Evolutionary conservation across 2,797 vertebrate genomes (phyloP).

Genomic region (Anomalospiza imberbis): DNA sequence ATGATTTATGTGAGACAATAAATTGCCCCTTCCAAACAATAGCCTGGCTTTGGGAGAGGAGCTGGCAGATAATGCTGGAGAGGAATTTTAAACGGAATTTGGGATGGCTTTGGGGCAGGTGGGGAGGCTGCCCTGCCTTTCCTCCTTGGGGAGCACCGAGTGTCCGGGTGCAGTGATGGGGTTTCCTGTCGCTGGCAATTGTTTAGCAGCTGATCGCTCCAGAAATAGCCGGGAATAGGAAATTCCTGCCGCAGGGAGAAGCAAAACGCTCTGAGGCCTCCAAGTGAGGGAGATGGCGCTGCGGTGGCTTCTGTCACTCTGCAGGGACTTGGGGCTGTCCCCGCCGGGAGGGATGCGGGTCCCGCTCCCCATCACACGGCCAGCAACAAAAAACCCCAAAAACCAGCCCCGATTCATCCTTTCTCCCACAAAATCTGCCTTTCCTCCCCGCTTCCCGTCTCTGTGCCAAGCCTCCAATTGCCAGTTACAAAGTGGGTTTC

Average conservation of each 20-base stretch:
- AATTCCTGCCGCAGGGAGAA: not conserved
- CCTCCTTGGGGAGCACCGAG: not conserved
- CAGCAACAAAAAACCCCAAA: not conserved
- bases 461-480: not conserved
- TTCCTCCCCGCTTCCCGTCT: not conserved
- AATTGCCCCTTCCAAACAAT: not conserved
- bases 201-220: not conserved
- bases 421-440: not conserved
- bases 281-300: not conserved
- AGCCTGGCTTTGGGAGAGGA: not conserved
- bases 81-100: not conserved
- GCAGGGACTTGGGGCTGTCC: not conserved
- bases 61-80: not conserved
- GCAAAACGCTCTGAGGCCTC: not conserved
- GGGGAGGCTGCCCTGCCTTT: not conserved
- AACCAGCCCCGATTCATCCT: not conserved
- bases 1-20: not conserved
- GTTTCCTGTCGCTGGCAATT: not conserved
- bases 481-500: not conserved
- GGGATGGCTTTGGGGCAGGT: not conserved
- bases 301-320: not conserved
- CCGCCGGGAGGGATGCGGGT: not conserved
- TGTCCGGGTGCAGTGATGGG: not conserved
- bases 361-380: not conserved
- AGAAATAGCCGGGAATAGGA: conserved; percentile 3